Evolutionary conservation across 2,888 invertebrate genomes (phyloP).

Genomic region (Parnassius glacialis): DNA sequence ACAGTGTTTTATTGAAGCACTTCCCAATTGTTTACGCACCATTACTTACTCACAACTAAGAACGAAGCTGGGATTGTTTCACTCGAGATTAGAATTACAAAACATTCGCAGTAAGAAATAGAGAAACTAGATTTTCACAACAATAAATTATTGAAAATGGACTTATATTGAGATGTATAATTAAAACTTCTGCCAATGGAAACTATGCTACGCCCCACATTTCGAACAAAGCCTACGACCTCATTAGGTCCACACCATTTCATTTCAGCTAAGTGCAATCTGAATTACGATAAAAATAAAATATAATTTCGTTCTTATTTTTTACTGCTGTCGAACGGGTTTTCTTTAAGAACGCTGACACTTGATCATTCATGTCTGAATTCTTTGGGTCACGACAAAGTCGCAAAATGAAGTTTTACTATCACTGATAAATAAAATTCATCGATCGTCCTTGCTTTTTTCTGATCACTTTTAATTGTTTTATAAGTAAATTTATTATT

Average conservation of each 20-base stretch:
- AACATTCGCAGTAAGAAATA: constrained; percentile 37
- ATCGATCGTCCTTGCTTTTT: neutral
- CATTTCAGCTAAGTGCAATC: constrained; percentile 6
- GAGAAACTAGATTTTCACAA: constrained; percentile 31
- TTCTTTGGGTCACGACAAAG: constrained; percentile 1
- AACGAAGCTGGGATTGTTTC: constrained; percentile 34
- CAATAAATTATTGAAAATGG: constrained; percentile 20
- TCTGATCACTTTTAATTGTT: neutral
- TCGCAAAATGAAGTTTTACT: constrained; percentile 6
- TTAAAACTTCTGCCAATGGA: constrained; percentile 19
- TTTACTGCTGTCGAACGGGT: constrained; percentile 10
- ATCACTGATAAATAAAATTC: constrained; percentile 10
- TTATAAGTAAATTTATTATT: too few relatives aligned
- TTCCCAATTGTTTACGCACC: constrained; percentile 54
- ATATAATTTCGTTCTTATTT: constrained; percentile 17
- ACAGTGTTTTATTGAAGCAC: constrained; percentile 45
- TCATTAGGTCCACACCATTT: constrained; percentile 6
- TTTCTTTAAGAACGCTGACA: constrained; percentile 15
- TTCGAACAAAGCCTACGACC: constrained; percentile 19
- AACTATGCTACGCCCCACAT: constrained; percentile 11
- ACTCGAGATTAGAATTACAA: constrained; percentile 54
- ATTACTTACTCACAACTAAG: constrained; percentile 39
- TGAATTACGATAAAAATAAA: constrained; percentile 18
- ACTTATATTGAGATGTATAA: constrained; percentile 13
- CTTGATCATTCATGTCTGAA: constrained; percentile 1